Evolutionary conservation across 1,140 invertebrate genomes (phyloP).

Genomic region (Cydia pomonella): DNA sequence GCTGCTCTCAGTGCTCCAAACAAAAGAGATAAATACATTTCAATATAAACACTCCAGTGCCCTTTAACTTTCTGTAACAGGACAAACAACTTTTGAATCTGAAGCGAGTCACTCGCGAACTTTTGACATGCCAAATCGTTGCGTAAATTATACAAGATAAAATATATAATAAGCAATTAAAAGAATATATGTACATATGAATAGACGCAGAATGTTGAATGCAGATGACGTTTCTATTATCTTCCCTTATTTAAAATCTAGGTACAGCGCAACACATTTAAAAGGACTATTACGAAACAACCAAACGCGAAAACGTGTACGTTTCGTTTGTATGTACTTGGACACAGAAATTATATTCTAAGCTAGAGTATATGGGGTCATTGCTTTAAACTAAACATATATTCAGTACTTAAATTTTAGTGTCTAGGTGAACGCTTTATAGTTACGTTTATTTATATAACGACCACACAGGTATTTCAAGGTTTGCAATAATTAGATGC

Average conservation of each 20-base stretch:
- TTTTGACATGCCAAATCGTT: background rate
- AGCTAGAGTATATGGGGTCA: background rate
- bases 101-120: background rate
- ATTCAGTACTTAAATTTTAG: background rate
- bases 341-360: background rate
- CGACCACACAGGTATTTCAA: background rate
- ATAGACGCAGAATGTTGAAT: background rate
- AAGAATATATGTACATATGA: background rate
- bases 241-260: background rate
- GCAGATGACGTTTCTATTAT: no score
- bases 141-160: background rate
- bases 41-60: background rate
- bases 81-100: background rate
- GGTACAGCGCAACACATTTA: background rate
- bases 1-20: no score
- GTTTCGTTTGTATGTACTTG: background rate
- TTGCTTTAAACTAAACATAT: background rate
- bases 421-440: background rate
- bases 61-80: background rate
- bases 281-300: constrained; percentile 4
- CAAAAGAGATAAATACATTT: background rate
- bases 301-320: constrained; percentile 6
- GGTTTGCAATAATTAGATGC: constrained; percentile 8
- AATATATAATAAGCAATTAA: background rate
- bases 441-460: background rate